phyloP scores from a whole-genome alignment of 2,113 vertebrate species.

The Corythornis cristatus region DNA sequence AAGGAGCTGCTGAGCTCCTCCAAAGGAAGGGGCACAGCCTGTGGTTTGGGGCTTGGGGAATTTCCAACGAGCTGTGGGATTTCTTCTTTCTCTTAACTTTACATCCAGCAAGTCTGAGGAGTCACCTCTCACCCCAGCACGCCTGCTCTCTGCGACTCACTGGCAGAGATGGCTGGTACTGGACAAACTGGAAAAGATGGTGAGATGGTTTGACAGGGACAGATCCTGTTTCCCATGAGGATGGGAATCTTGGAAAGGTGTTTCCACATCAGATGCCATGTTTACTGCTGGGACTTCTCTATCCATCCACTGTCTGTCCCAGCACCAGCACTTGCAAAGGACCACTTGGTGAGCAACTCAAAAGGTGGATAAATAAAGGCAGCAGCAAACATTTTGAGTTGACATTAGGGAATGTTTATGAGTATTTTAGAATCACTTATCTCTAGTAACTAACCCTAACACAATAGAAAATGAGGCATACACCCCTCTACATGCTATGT shows the following conservation, averaged over 20 bases:
- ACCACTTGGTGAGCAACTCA: not conserved
- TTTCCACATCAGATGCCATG: not conserved
- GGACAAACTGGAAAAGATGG: not conserved
- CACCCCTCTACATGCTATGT: not conserved
- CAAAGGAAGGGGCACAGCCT: rapidly evolving
- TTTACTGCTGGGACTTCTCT: not conserved
- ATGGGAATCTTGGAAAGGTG: not conserved
- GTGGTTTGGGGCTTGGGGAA: not conserved
- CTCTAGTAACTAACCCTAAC: not conserved
- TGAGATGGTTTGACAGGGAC: not conserved
- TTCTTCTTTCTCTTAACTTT: not conserved
- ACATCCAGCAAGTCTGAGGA: not conserved
- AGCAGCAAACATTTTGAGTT: not conserved
- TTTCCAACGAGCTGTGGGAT: not conserved
- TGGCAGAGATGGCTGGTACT: not conserved
- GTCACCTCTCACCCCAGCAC: not conserved
- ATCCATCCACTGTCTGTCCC: not conserved
- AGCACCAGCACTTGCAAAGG: not conserved
- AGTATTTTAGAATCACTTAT: not conserved
- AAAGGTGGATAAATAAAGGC: not conserved
- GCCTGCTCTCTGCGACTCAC: not conserved
- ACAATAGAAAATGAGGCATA: not conserved
- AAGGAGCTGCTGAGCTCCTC: not conserved
- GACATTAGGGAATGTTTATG: not conserved
- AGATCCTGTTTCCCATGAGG: not conserved